A percentile compares a stretch with the other conserved stretches of the same genome.
Evolutionary conservation across 2,888 invertebrate species (phyloP).

Genomic region (Ptychoptera contaminata): DNA sequence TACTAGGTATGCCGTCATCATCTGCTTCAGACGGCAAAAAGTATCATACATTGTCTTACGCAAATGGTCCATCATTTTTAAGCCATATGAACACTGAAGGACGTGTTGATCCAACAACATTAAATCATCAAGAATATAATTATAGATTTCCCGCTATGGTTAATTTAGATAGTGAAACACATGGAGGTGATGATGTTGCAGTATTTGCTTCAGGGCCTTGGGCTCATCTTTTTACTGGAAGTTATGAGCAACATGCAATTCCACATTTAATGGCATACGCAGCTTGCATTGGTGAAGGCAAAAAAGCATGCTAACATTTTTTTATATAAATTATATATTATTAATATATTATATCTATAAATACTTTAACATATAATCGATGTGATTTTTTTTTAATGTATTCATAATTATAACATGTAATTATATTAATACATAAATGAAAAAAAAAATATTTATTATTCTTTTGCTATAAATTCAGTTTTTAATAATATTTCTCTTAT

Average conservation of each 20-base stretch:
- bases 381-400: no score
- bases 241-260: slow-evolving; percentile 62
- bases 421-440: no score
- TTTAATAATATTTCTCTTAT: no score
- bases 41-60: slow-evolving; percentile 54
- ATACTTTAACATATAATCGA: no score
- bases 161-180: slow-evolving; percentile 45
- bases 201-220: slow-evolving; percentile 64
- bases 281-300: slow-evolving; percentile 49
- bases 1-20: slow-evolving; percentile 29
- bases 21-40: slow-evolving; percentile 40
- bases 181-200: slow-evolving; percentile 66
- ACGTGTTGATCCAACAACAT: slow-evolving; percentile 20
- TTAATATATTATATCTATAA: no score
- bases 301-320: slow-evolving; percentile 17
- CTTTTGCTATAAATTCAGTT: no score
- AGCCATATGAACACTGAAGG: slow-evolving; percentile 7
- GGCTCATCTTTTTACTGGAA: slow-evolving; percentile 66
- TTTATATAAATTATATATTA: no score
- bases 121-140: slow-evolving; percentile 6
- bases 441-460: no score
- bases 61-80: slow-evolving; percentile 52
- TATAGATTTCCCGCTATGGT: slow-evolving; percentile 40
- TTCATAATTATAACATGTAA: no score
- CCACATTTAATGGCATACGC: slow-evolving; percentile 63